Percentiles rank a stretch among this genome's conserved stretches.
phyloP scores from a whole-genome alignment of 2,888 invertebrate genomes.

The Ormyrus thymus region DNA sequence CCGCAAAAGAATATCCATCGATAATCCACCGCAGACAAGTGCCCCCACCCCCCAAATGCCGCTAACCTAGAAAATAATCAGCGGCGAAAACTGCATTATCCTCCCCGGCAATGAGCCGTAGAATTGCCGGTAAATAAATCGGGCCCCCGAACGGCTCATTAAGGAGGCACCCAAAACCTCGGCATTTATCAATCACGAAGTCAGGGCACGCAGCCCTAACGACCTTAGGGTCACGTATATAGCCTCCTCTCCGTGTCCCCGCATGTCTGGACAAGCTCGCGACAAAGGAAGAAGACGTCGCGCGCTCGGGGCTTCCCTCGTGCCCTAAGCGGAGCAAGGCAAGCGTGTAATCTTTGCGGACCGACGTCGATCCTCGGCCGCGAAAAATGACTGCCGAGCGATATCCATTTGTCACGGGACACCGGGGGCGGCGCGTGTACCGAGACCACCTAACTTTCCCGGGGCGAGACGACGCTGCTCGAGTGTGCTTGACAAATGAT shows the following conservation, averaged over 20 bases:
- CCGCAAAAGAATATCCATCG: too few relatives aligned
- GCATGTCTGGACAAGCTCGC: not conserved
- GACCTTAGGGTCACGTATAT: not conserved
- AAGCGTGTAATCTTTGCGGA: slow-evolving; percentile 7
- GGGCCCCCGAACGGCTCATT: too few relatives aligned
- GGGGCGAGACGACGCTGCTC: not conserved
- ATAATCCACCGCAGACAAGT: too few relatives aligned
- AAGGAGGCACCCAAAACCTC: not conserved
- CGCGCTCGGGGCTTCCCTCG: too few relatives aligned
- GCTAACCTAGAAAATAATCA: too few relatives aligned
- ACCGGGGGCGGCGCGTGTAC: slow-evolving; percentile 7
- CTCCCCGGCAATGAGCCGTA: too few relatives aligned
- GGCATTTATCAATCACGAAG: slow-evolving; percentile 15
- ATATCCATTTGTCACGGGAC: slow-evolving; percentile 23
- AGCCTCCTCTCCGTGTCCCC: not conserved
- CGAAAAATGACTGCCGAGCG: slow-evolving; percentile 13
- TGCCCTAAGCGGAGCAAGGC: not conserved
- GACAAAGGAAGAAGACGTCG: not conserved
- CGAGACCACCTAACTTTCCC: not conserved
- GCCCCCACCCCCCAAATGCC: too few relatives aligned
- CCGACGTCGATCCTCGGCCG: not conserved
- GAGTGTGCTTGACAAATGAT: slow-evolving; percentile 21
- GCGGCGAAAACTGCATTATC: too few relatives aligned
- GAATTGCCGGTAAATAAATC: too few relatives aligned
- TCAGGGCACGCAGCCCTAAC: not conserved